These are phyloP conservation scores for Agelas oroides DNA, from an alignment of 37 sponge, comb jelly and placozoan species.

Conservation along the genomic window DNA sequence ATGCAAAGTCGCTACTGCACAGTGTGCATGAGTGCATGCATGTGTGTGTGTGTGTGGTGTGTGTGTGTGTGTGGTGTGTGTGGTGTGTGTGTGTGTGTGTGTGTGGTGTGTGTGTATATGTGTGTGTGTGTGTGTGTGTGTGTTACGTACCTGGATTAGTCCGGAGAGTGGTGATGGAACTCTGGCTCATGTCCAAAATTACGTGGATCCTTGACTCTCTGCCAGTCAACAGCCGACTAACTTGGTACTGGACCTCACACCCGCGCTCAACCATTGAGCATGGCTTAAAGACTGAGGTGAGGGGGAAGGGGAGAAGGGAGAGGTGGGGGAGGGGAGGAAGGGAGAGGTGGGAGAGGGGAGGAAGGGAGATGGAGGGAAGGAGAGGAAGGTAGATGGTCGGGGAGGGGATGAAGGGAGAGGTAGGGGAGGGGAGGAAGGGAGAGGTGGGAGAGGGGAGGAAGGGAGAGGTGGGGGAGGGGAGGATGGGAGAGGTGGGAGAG, in stretches of 20 bases:
- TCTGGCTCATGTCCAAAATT: conserved; percentile 36
- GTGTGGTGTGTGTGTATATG: neutral
- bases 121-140: neutral
- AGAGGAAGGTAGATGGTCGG: neutral
- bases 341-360: neutral
- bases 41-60: neutral
- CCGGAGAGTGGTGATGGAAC: neutral
- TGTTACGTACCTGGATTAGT: neutral
- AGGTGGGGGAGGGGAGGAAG: neutral
- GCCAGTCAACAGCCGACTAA: neutral
- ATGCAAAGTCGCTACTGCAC: too few species aligned
- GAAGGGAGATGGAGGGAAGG: neutral
- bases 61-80: neutral
- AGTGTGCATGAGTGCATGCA: neutral
- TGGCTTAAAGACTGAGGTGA: conserved; percentile 12
- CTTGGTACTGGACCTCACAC: conserved; percentile 46
- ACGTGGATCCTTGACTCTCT: conserved; percentile 15
- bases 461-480: neutral
- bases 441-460: neutral
- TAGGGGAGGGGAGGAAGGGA: neutral
- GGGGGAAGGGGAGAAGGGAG: neutral
- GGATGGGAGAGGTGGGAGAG: neutral
- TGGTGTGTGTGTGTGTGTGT: neutral
- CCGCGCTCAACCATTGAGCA: conserved; percentile 25
- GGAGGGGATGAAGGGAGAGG: neutral